Evolutionary conservation across 2,797 vertebrate genomes (phyloP).

Genomic region (Ataeniobius toweri): DNA sequence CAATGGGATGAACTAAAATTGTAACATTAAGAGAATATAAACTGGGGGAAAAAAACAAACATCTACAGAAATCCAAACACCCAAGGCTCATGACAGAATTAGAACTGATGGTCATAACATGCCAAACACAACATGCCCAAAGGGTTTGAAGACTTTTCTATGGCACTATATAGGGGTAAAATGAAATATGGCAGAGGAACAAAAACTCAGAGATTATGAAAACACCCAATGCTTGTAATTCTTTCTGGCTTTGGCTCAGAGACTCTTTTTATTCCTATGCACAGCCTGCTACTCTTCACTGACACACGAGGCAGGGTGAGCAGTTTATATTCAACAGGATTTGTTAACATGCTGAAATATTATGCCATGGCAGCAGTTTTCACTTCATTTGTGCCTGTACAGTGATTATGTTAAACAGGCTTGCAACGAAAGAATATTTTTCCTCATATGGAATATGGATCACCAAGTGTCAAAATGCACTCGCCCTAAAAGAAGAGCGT

Average conservation of each 20-base stretch:
- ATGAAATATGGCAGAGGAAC: constrained; percentile 23
- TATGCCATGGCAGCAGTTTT: constrained; percentile 59
- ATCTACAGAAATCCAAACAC: no score
- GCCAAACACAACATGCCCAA: neutral
- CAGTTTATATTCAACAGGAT: constrained; percentile 55
- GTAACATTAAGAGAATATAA: no score
- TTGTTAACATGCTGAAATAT: constrained; percentile 61
- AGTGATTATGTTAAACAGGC: constrained; percentile 38
- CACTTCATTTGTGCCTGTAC: constrained; percentile 56
- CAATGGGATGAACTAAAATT: no score
- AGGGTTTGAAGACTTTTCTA: neutral
- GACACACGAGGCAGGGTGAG: constrained; percentile 41
- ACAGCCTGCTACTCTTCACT: constrained; percentile 47
- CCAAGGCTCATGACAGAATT: neutral
- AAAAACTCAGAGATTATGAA: constrained; percentile 47
- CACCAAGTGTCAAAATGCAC: constrained; percentile 56
- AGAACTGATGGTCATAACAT: neutral
- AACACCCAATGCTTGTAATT: constrained; percentile 60
- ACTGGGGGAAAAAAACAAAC: no score
- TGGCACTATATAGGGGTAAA: neutral
- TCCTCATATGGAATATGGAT: constrained; percentile 53
- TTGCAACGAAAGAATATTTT: constrained; percentile 49
- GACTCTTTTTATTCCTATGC: constrained; percentile 40
- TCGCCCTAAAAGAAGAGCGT: constrained; percentile 40
- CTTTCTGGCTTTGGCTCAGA: constrained; percentile 40